Evolutionary conservation across 2,888 invertebrate species (phyloP).

Genomic region (Hedychridium roseum): DNA sequence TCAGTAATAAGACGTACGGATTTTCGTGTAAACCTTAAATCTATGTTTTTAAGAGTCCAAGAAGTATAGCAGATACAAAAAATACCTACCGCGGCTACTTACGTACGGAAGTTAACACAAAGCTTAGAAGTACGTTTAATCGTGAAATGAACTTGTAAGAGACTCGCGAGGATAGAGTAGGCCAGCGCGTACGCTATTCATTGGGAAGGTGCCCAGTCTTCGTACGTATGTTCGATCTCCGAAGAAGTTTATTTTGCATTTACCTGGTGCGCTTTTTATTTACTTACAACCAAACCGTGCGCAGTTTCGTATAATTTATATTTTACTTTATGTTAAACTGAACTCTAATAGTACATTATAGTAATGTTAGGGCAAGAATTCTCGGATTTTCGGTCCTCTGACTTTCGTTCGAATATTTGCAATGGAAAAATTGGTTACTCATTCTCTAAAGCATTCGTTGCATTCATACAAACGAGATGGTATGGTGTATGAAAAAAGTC

Average conservation of each 20-base stretch:
- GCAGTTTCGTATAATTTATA: constrained; percentile 41
- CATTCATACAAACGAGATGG: not conserved
- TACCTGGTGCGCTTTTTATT: constrained; percentile 61
- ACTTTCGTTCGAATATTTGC: not conserved
- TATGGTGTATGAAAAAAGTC: constrained; percentile 3
- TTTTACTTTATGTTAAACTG: constrained; percentile 31
- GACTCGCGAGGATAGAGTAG: constrained; percentile 61
- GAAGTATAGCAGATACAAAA: constrained; percentile 63
- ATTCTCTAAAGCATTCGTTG: constrained; percentile 3
- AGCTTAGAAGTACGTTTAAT: constrained; percentile 62
- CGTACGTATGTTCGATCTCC: constrained; percentile 60
- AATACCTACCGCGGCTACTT: constrained; percentile 72
- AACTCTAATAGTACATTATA: constrained; percentile 32
- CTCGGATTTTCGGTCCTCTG: not conserved
- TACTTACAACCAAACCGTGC: constrained; percentile 60
- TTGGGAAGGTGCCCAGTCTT: constrained; percentile 62
- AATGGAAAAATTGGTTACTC: not conserved
- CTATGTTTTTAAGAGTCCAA: constrained; percentile 53
- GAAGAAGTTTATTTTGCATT: constrained; percentile 57
- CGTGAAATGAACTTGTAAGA: constrained; percentile 61
- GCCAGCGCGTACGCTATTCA: constrained; percentile 59
- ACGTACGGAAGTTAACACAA: constrained; percentile 67
- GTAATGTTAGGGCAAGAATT: constrained; percentile 20
- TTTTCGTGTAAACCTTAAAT: constrained; percentile 49
- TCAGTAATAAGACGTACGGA: constrained; percentile 35